These are phyloP conservation scores for Acanthis flammea DNA, from an alignment of 2,797 vertebrate genomes.

Conservation along the genomic window DNA sequence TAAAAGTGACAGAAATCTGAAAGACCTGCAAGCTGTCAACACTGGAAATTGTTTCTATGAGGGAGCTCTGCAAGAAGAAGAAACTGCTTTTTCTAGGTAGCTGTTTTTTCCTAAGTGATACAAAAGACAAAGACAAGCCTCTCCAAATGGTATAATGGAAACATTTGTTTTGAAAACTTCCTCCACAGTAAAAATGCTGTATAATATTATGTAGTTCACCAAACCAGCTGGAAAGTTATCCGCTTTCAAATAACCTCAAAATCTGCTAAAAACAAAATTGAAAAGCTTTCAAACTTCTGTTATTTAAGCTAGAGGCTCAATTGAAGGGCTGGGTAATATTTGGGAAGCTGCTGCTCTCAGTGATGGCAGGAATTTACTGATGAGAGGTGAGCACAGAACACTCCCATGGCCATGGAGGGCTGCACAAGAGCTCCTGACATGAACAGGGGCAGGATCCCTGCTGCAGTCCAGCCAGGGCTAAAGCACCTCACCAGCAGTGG, in stretches of 20 bases:
- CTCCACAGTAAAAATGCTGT: neutral
- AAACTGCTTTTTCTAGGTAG: neutral
- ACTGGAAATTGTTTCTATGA: constrained; percentile 9
- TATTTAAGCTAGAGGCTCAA: neutral
- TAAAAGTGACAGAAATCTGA: neutral
- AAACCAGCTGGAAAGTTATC: neutral
- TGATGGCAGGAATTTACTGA: neutral
- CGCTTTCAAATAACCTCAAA: neutral
- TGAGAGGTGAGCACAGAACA: neutral
- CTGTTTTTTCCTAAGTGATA: neutral
- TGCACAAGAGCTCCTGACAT: fast-evolving
- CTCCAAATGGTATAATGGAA: neutral
- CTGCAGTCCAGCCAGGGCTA: neutral
- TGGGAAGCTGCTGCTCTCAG: neutral
- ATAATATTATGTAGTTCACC: neutral
- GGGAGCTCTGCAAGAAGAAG: neutral
- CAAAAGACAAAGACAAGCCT: constrained; percentile 18
- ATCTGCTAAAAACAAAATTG: neutral
- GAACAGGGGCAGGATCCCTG: neutral
- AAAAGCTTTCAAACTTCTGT: neutral
- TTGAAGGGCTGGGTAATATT: neutral
- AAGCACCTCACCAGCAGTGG: neutral
- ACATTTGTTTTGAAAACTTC: neutral
- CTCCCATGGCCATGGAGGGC: fast-evolving
- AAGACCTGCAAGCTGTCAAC: neutral